phyloP scores from a whole-genome alignment of 2,888 invertebrate species.

The Linnaemya tessellans region DNA sequence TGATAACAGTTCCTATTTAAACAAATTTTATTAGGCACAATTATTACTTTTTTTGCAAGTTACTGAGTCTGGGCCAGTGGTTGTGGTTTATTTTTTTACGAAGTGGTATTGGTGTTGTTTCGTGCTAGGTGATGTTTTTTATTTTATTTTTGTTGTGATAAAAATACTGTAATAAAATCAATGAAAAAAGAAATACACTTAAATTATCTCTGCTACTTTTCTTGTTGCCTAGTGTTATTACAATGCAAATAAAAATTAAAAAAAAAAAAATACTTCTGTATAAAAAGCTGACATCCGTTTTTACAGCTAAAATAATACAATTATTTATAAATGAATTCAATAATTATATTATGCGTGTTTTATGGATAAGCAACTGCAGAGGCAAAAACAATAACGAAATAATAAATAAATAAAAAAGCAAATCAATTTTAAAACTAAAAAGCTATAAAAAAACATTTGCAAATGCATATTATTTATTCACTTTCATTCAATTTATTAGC shows the following conservation, averaged over 20 bases:
- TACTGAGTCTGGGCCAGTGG: too few species aligned
- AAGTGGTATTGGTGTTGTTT: too few species aligned
- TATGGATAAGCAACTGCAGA: constrained; percentile 10
- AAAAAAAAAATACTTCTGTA: background rate
- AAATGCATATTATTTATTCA: constrained; percentile 14
- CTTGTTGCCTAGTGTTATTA: background rate
- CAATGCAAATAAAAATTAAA: background rate
- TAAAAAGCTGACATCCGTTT: background rate
- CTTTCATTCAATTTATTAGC: constrained; percentile 43
- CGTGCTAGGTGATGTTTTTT: too few species aligned
- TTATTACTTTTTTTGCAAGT: too few species aligned
- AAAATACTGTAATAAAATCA: too few species aligned
- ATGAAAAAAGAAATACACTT: too few species aligned
- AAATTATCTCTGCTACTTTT: too few species aligned
- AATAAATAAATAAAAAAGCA: background rate
- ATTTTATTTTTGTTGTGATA: too few species aligned
- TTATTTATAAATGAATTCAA: constrained; percentile 29
- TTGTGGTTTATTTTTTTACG: too few species aligned
- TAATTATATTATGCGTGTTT: constrained; percentile 26
- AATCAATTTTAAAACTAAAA: background rate
- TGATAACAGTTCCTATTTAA: too few species aligned
- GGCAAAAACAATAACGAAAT: too few species aligned
- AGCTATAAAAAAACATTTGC: background rate
- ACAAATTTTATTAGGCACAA: too few species aligned
- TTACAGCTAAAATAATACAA: background rate